Conservation (phyloP, 1,140 invertebrate genomes). For the Drosophila nebulosa region DNA sequence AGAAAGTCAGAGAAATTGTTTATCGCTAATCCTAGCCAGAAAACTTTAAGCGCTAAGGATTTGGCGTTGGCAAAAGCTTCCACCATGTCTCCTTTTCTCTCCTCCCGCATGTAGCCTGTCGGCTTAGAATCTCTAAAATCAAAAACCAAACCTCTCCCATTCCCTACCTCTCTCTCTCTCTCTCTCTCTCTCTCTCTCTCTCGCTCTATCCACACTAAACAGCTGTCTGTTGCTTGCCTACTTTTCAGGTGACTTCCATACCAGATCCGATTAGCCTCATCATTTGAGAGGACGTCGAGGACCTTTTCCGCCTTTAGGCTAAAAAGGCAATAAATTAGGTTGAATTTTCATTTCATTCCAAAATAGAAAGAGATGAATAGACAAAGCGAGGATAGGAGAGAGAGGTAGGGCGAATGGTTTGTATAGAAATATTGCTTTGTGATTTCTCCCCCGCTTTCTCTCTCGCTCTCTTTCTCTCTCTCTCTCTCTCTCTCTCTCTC, state of each 20-base stretch:
- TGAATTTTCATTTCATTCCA: constrained; percentile 38
- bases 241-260: constrained; percentile 32
- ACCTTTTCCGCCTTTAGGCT: constrained; percentile 29
- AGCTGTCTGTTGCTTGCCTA: constrained; percentile 70
- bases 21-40: constrained; percentile 38
- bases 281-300: constrained; percentile 32
- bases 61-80: constrained; percentile 30
- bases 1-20: constrained; percentile 3
- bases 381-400: neutral
- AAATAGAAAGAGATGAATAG: constrained; percentile 28
- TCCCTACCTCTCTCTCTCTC: no score
- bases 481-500: neutral
- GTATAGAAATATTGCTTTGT: constrained; percentile 42
- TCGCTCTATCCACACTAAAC: constrained; percentile 32
- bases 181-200: no score
- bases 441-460: constrained; percentile 18
- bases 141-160: constrained; percentile 34
- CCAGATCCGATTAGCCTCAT: constrained; percentile 73
- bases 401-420: neutral
- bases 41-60: constrained; percentile 51
- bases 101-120: constrained; percentile 43
- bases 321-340: constrained; percentile 68
- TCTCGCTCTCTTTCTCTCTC: neutral
- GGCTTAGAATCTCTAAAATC: constrained; percentile 66
- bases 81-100: constrained; percentile 1